Base-by-base conservation (phyloP, 2,113 vertebrate genomes). In the Chitala chitala region DNA sequence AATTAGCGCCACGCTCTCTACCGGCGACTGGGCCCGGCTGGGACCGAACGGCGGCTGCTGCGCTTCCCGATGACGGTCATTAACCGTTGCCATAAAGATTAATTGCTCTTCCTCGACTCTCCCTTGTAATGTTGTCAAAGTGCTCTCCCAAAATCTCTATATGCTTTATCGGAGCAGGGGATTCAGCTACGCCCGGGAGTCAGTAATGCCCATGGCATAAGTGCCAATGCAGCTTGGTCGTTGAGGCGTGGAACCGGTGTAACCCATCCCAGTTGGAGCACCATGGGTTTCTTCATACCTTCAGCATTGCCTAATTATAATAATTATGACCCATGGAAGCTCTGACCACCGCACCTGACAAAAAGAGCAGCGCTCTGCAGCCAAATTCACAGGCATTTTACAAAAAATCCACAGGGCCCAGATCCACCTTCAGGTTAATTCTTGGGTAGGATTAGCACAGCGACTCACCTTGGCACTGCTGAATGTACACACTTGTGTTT, bases 301-400 rank as follows among this genome's bases (percentile, higher is more conserved):
- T 70, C 72, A 78, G 31, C 65, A 76, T 76, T 78, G 76, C 75
- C 82, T 80, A 79, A 79, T 82, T 82, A 82, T 78, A 72, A 61
- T 76, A 70, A 81, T 80, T 72, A 84, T 75, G 65, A 70, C 79
- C 61, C 69, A 53, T 74, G 22, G 63, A 77, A 70, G 71, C 64
- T 74, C 72, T 46, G 70, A 71, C 69, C 74, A 78, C 58, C 6
- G 48, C 55, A n/a, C 65, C 66, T 69, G 66, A 69, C 51, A 63
- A 66, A 77, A 61, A 73, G 56, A 54, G 55, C 5, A 15, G 3
- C 17, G 38, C 31, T 6, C 40, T 68, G n/a, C 26, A 29, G 53
- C 22, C 61, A 50, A 54, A n/a, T 31, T 69, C n/a, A 38, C 36
- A 10, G 65, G 29, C n/a, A n/a, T n/a, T n/a, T n/a, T n/a, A n/a